Conservation (phyloP, 2,797 vertebrate genomes). For the Hydrolagus colliei region DNA sequence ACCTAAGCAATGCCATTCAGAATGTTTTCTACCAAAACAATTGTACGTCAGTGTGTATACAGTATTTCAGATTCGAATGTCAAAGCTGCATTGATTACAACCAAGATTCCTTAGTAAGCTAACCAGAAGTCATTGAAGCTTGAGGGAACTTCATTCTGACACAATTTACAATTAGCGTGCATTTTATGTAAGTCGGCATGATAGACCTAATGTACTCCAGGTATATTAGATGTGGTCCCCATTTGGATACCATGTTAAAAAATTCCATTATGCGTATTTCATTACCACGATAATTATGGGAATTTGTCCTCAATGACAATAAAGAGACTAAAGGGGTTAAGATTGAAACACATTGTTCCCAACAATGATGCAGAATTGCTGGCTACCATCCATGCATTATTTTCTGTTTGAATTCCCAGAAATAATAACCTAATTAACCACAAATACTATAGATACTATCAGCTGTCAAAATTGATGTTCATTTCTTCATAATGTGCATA, state of each 20-base stretch:
- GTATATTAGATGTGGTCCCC: too few species aligned
- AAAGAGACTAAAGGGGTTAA: background rate
- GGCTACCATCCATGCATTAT: background rate
- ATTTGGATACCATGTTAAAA: too few species aligned
- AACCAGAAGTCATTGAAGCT: too few species aligned
- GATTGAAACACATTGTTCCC: background rate
- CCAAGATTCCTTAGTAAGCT: too few species aligned
- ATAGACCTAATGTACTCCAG: too few species aligned
- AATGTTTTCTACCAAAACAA: background rate
- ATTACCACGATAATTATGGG: background rate
- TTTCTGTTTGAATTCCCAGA: slow-evolving; percentile 48
- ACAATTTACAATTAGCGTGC: too few species aligned
- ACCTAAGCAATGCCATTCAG: background rate
- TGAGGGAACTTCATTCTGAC: too few species aligned
- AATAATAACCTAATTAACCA: slow-evolving; percentile 61
- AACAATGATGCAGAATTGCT: background rate
- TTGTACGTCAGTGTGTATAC: background rate
- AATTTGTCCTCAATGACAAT: background rate
- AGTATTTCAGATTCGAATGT: background rate
- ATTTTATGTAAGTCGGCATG: too few species aligned
- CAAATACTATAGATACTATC: slow-evolving; percentile 49
- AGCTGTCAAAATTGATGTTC: slow-evolving; percentile 51
- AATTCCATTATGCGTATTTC: too few species aligned
- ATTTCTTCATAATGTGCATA: slow-evolving; percentile 47
- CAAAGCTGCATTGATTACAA: too few species aligned